Conservation (phyloP, 2,797 vertebrate species). For the Coranthus polyacanthus region DNA sequence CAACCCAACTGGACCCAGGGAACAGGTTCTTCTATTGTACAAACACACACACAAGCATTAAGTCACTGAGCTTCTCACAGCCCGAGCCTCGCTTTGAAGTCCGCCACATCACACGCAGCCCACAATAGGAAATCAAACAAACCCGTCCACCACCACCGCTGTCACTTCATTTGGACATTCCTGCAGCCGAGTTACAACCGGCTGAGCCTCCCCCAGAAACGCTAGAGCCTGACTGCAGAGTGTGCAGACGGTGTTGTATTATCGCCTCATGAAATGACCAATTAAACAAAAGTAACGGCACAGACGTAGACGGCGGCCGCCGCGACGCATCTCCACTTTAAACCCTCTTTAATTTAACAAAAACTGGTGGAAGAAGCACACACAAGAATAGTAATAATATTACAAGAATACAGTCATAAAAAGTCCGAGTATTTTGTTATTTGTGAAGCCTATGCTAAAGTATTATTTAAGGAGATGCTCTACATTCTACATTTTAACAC, state of each 20-base stretch:
- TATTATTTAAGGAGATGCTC: too few relatives aligned
- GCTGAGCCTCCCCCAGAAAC: slow-evolving; percentile 8
- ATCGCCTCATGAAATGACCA: slow-evolving; percentile 9
- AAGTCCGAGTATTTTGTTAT: too few relatives aligned
- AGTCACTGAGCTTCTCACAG: slow-evolving; percentile 44
- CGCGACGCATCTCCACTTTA: too few relatives aligned
- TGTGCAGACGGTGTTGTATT: background rate
- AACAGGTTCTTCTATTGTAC: slow-evolving; percentile 42
- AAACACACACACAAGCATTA: slow-evolving; percentile 25
- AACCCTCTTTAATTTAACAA: too few relatives aligned
- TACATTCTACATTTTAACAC: too few relatives aligned
- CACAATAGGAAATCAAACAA: slow-evolving; percentile 62
- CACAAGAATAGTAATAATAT: too few relatives aligned
- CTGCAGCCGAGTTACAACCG: slow-evolving; percentile 60
- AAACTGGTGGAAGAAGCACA: too few relatives aligned
- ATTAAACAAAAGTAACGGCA: slow-evolving; percentile 5
- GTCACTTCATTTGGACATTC: slow-evolving; percentile 69
- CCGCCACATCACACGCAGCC: slow-evolving; percentile 57
- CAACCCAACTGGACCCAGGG: slow-evolving; percentile 5
- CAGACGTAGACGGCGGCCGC: too few relatives aligned
- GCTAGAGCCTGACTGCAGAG: background rate
- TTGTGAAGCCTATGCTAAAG: too few relatives aligned
- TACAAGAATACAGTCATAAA: too few relatives aligned
- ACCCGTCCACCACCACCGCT: slow-evolving; percentile 17
- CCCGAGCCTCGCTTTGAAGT: slow-evolving; percentile 63